These are phyloP conservation scores for Drosophila prosaltans DNA, from an alignment of 1,140 invertebrate species.

Conservation along the genomic window DNA sequence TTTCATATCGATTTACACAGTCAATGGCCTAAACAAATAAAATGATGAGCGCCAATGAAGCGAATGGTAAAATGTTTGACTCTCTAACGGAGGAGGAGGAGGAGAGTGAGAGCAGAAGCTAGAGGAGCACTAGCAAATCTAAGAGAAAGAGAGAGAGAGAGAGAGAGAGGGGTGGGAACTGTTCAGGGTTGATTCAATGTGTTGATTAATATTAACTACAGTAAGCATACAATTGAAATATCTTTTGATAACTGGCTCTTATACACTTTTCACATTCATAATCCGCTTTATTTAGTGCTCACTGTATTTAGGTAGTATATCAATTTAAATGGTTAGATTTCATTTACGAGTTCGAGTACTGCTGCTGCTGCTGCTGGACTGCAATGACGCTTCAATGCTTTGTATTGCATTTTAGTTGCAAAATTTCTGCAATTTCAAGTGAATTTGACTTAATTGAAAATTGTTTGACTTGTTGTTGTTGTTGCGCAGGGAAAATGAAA, in stretches of 20 bases:
- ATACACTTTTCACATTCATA: neutral
- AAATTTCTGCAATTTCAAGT: constrained; percentile 38
- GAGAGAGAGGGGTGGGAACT: neutral
- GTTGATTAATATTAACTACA: constrained; percentile 10
- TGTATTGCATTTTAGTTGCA: constrained; percentile 52
- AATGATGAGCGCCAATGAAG: constrained; percentile 77
- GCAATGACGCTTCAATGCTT: constrained; percentile 32
- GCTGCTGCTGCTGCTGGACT: constrained; percentile 9
- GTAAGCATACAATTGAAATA: neutral
- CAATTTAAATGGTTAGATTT: constrained; percentile 51
- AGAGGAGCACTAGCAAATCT: neutral
- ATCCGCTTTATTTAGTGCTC: constrained; percentile 8
- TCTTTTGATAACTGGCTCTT: neutral
- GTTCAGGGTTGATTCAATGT: neutral
- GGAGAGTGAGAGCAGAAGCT: no score
- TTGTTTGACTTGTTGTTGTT: constrained; percentile 45
- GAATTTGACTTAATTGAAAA: constrained; percentile 67
- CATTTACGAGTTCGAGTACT: constrained; percentile 30
- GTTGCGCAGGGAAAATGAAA: constrained; percentile 6
- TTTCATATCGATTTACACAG: constrained; percentile 65
- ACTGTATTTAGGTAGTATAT: constrained; percentile 38
- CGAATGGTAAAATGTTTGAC: constrained; percentile 60
- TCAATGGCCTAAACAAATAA: constrained; percentile 77
- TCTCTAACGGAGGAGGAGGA: constrained; percentile 10
- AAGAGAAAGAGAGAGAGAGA: neutral